Evolutionary conservation across 2,797 vertebrate species (phyloP), one percentile per base, ranked within the genome.

Genomic region (Clarias platycephalus): DNA sequence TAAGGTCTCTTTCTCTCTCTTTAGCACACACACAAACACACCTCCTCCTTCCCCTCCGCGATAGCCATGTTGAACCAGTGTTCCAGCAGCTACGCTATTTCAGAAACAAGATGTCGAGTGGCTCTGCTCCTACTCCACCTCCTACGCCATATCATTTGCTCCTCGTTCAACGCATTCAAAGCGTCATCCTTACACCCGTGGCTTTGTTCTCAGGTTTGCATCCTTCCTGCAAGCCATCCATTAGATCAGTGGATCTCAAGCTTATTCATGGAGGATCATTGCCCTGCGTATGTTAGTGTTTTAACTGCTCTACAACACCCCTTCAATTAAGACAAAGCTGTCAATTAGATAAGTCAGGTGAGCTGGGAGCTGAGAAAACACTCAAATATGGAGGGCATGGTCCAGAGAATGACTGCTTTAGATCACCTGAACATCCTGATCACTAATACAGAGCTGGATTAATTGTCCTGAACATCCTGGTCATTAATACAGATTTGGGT

Each of bases 1-100:
- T 98, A 94, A 97, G 97, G 93, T 64, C 72, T 9, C 66, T 34
- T 18, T 20, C 31, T 20, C 16, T 20, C 16, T 31, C 26, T 28
- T n/a, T 13, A 31, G 77, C 37, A n/a, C 80, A n/a, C 63, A 34
- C 9, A 44, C 55, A 26, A 57, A 76, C 31, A 24, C 31, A 77
- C 8, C 24, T n/a, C 63, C 57, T 40, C 72, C 68, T 28, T 37
- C 57, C 57, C 57, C 13, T 64, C 8, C 37, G 26, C 31, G 68
- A 53, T 74, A 74, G 75, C 81, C 84, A 83, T 83, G 83, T 80
- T 85, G 62, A 81, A 71, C 26, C 63, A 31, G 8, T 49, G 62
- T 60, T 77, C 68, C 63, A 82, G 34, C 80, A 68, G 49, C 79
- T 58, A 37, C 77, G 40, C 68, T 76, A n/a, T 76, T 76, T 76